Evolutionary conservation across 2,113 vertebrate species (phyloP).

Genomic region (Aramus guarauna): DNA sequence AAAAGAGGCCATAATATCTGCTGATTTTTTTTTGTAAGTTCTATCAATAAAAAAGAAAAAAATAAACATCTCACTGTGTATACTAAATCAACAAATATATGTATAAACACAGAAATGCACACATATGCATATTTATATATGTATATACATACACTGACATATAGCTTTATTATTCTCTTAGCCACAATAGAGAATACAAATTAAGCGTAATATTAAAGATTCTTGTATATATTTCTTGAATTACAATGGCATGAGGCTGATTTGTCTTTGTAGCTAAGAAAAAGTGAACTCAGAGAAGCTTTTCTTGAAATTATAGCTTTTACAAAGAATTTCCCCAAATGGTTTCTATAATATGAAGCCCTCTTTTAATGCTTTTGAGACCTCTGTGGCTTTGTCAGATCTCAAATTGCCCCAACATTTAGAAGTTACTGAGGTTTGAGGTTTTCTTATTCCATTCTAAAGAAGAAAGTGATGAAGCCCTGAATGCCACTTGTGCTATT

Average conservation of each 20-base stretch:
- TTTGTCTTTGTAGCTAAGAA: neutral
- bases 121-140: neutral
- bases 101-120: neutral
- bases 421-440: neutral
- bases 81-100: neutral
- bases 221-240: neutral
- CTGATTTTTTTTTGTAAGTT: neutral
- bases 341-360: neutral
- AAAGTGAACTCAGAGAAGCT: neutral
- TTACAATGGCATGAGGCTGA: neutral
- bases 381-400: neutral
- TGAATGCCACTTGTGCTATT: neutral
- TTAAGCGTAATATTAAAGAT: neutral
- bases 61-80: neutral
- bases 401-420: neutral
- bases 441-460: neutral
- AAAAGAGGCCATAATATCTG: neutral
- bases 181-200: neutral
- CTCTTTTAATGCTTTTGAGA: neutral
- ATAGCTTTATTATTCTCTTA: neutral
- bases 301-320: neutral
- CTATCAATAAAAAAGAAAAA: neutral
- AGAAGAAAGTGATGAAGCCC: neutral
- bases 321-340: neutral
- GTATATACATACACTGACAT: neutral